Conservation (phyloP, 2,113 vertebrate species). For the Porphyrio hochstetteri region DNA sequence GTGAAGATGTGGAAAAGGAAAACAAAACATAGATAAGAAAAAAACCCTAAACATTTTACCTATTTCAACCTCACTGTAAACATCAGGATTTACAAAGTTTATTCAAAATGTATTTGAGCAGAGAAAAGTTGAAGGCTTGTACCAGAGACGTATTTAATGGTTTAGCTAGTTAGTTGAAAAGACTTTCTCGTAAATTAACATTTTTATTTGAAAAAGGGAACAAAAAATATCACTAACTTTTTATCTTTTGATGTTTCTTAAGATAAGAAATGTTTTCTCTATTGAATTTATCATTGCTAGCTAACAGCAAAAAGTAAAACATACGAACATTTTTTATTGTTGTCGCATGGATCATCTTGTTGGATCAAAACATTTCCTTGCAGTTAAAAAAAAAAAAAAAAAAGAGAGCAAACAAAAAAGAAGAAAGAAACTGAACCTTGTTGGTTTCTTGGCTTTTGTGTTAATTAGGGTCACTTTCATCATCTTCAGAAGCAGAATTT, state of each 20-base stretch:
- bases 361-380: background rate
- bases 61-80: background rate
- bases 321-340: background rate
- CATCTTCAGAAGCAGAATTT: slow-evolving; percentile 15
- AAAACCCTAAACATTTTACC: background rate
- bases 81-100: background rate
- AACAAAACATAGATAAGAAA: background rate
- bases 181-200: background rate
- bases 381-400: background rate
- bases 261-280: background rate
- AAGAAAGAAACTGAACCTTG: background rate
- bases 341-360: background rate
- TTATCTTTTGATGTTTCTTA: background rate
- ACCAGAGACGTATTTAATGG: background rate
- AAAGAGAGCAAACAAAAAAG: fast-evolving
- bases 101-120: background rate
- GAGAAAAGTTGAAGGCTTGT: background rate
- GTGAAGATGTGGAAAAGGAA: fast-evolving
- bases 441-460: background rate
- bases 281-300: background rate
- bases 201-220: background rate
- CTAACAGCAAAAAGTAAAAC: background rate
- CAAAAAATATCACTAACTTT: background rate
- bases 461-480: slow-evolving; percentile 64
- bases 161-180: background rate